A percentile compares a stretch with the other conserved stretches of the same genome.
phyloP scores from a whole-genome alignment of 2,113 vertebrate genomes.

The Ursus arctos region DNA sequence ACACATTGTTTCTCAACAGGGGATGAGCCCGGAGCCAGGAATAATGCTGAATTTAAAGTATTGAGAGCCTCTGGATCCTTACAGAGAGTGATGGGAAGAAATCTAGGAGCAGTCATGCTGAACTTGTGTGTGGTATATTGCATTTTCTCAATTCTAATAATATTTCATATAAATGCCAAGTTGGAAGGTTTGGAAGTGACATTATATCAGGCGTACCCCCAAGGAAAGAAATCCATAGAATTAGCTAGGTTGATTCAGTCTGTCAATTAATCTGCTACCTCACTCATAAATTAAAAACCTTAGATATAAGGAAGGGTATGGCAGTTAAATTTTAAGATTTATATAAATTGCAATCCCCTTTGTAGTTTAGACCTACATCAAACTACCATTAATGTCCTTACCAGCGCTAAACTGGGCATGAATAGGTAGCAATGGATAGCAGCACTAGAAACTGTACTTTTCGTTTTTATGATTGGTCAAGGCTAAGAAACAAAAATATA shows the following conservation, averaged over 20 bases:
- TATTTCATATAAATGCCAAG: background rate
- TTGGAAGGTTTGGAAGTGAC: background rate
- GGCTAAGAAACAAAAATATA: background rate
- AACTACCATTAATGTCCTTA: background rate
- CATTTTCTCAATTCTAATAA: background rate
- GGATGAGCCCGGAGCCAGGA: background rate
- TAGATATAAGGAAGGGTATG: background rate
- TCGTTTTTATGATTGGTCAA: background rate
- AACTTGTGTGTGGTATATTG: background rate
- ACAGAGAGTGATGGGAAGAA: background rate
- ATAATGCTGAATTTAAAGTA: background rate
- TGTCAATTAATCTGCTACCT: background rate
- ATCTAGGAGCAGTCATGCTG: background rate
- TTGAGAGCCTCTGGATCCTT: background rate
- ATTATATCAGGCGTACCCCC: background rate
- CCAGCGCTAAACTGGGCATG: background rate
- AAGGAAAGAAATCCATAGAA: background rate
- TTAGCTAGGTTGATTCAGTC: background rate
- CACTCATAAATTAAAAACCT: background rate
- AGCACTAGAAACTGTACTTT: background rate
- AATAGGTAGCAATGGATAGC: background rate
- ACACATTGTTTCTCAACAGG: slow-evolving; percentile 8
- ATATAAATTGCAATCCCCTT: background rate
- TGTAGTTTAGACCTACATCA: background rate
- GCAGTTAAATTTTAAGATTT: background rate